These are phyloP conservation scores for Andrena marginata DNA, from an alignment of 2,888 invertebrate genomes.

Conservation along the genomic window DNA sequence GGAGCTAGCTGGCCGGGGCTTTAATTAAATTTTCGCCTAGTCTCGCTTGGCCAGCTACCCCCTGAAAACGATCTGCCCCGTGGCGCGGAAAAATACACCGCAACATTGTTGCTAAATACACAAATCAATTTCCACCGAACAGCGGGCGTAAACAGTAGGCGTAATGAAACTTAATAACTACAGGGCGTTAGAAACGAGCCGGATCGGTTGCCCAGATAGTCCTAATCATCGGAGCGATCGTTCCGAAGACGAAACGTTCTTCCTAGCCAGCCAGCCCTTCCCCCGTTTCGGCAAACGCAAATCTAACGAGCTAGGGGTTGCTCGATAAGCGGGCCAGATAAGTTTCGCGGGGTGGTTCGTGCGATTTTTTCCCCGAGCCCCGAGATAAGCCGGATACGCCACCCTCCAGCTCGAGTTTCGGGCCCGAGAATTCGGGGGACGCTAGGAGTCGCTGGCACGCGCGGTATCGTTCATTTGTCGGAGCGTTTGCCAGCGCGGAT, in stretches of 20 bases:
- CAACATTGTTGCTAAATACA: constrained; percentile 2
- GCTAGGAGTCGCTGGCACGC: not conserved
- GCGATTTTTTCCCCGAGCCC: constrained; percentile 27
- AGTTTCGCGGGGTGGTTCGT: constrained; percentile 22
- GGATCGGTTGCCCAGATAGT: constrained; percentile 71
- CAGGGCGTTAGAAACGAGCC: constrained; percentile 50
- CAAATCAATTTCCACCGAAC: constrained; percentile 1
- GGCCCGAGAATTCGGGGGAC: constrained; percentile 9
- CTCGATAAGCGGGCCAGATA: constrained; percentile 50
- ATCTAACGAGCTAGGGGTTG: constrained; percentile 48
- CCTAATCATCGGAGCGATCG: constrained; percentile 66
- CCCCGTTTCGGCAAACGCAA: constrained; percentile 42
- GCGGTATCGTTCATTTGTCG: constrained; percentile 30
- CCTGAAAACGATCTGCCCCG: constrained; percentile 11
- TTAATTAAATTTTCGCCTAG: constrained; percentile 60
- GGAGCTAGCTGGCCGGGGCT: constrained; percentile 8
- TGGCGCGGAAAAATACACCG: not conserved
- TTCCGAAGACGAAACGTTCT: constrained; percentile 51
- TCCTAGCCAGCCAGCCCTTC: constrained; percentile 34
- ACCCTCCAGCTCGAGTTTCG: constrained; percentile 14
- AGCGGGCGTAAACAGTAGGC: not conserved
- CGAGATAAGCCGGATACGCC: constrained; percentile 45
- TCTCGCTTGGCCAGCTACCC: not conserved
- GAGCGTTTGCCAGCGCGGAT: constrained; percentile 22
- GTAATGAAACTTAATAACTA: constrained; percentile 68